Base-by-base conservation (phyloP, 2,888 invertebrate genomes). In the Acrobasis repandana region DNA sequence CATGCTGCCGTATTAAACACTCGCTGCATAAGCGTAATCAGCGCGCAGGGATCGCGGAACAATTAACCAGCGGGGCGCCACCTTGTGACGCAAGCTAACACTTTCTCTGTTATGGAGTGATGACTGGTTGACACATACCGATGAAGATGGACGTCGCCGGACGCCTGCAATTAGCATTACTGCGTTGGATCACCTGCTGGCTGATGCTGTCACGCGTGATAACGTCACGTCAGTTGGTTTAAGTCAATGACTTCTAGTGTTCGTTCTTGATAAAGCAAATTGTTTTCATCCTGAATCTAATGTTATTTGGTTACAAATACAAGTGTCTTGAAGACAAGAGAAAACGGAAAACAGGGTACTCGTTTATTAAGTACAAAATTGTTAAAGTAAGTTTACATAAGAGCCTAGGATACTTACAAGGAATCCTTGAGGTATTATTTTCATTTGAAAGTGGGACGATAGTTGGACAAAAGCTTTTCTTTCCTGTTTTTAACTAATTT, bases 51-150 rank as follows among this genome's bases (percentile, higher is more conserved):
- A 54, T 14, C 10, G 9, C 15, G 15, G 38, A 36, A 54, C 54
- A 54, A 54, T 54, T 38, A 54, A n/a, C 54, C 54, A 54, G 54
- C 54, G 18, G 54, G 36, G 38, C 11, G 54, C 54, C 36, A 10
- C 8, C 34, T 50, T 18, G 43, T 60, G 54, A 54, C 43, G 46
- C 47, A 52, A 54, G 38, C 38, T 52, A 52, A 50, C 49, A 15
- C 65, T 58, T 28, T 51, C 58, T 60, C 62, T 60, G n/a, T 58
- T 50, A 36, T 50, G n/a, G 34, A 38, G 50, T 54, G 10, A 54
- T 52, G 52, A 36, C 52, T 18, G 36, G 10, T 52, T 52, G 52
- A 14, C 43, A 38, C 38, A 43, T n/a, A n/a, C 4, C 43, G 43
- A 43, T 43, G 43, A 43, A 11, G 43, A 11, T 14, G 14, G n/a